A percentile compares a stretch with the other conserved stretches of the same genome.
These are phyloP conservation scores for Amyelois transitella DNA, from an alignment of 1,140 invertebrate genomes.

Conservation along the genomic window DNA sequence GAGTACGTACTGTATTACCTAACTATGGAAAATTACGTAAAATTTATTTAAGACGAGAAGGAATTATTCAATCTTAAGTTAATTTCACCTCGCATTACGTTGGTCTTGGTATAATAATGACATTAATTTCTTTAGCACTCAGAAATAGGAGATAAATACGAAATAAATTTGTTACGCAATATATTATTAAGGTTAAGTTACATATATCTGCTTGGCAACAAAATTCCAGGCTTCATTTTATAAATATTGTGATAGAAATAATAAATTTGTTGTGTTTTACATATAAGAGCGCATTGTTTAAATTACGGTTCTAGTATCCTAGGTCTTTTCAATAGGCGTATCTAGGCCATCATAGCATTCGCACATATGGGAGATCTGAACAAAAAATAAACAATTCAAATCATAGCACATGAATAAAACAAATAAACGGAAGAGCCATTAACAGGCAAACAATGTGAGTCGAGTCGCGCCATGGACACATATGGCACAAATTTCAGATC, in stretches of 20 bases:
- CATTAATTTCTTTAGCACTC: too few species aligned
- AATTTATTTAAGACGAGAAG: slow-evolving; percentile 1
- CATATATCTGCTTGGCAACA: too few species aligned
- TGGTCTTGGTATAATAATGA: too few species aligned
- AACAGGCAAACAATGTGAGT: slow-evolving; percentile 19
- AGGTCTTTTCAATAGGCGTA: not conserved
- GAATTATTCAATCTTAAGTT: not conserved
- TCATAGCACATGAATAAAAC: not conserved
- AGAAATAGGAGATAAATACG: too few species aligned
- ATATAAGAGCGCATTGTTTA: too few species aligned
- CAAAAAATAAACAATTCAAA: not conserved
- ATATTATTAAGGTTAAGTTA: too few species aligned
- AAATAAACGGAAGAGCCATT: slow-evolving; percentile 1
- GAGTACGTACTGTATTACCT: not conserved
- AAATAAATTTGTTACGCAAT: too few species aligned
- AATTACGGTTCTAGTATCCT: too few species aligned
- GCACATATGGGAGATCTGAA: not conserved
- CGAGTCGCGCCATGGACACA: slow-evolving; percentile 23
- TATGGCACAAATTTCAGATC: slow-evolving; percentile 18
- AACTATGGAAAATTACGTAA: not conserved
- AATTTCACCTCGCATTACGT: not conserved
- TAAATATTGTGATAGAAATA: too few species aligned
- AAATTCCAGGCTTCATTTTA: too few species aligned
- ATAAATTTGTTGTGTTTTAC: too few species aligned
- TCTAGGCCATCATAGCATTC: not conserved